These are phyloP conservation scores for Gobiocypris rarus DNA, from an alignment of 2,113 vertebrate genomes.

Conservation along the genomic window DNA sequence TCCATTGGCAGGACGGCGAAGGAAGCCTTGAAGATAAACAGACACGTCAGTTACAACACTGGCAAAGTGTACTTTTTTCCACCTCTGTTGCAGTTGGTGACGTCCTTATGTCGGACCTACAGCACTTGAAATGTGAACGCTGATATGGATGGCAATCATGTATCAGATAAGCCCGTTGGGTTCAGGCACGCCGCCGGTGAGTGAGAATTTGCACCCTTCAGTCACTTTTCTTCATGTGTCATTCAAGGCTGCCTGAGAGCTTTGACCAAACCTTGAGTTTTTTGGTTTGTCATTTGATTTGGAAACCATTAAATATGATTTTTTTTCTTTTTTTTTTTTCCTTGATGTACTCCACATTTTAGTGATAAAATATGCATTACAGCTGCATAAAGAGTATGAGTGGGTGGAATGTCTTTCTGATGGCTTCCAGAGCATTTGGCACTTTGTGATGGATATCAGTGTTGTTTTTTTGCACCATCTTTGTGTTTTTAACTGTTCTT, in stretches of 20 bases:
- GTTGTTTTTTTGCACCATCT: neutral
- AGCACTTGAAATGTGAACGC: constrained; percentile 47
- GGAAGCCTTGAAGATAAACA: constrained; percentile 62
- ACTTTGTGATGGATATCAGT: constrained; percentile 24
- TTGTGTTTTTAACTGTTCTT: neutral
- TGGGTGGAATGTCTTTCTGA: constrained; percentile 18
- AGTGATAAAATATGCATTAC: neutral
- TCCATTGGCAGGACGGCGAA: constrained; percentile 48
- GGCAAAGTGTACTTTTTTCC: constrained; percentile 48
- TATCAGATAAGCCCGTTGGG: constrained; percentile 41
- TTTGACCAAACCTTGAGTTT: neutral
- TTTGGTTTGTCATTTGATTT: neutral
- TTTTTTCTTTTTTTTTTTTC: neutral
- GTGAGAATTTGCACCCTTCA: constrained; percentile 32
- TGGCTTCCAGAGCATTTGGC: constrained; percentile 1
- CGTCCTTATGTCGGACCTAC: constrained; percentile 27
- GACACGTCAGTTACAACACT: constrained; percentile 54
- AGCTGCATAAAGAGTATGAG: constrained; percentile 16
- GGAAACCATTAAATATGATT: neutral
- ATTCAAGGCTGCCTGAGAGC: neutral
- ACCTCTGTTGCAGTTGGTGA: constrained; percentile 42
- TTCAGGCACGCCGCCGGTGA: constrained; percentile 35
- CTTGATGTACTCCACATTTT: neutral
- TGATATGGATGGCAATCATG: constrained; percentile 48
- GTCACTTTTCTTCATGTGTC: constrained; percentile 10